Evolutionary conservation across 64 coral and sea anemone genomes (phyloP), one percentile per base, ranked within the genome.

Genomic region (Actinia tenebrosa): DNA sequence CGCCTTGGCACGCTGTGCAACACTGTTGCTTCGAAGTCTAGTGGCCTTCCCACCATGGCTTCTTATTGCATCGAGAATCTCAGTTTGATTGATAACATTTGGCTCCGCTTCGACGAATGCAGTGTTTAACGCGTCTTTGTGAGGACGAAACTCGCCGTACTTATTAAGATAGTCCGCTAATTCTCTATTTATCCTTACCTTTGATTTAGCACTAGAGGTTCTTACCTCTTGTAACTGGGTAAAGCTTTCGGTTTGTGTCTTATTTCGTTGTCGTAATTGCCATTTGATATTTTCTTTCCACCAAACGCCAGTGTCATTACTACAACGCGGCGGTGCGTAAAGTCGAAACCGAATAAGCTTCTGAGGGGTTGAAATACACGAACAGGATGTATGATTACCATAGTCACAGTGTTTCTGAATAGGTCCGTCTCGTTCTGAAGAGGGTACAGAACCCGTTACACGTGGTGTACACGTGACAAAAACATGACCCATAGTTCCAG

Each of bases 141-240:
- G 88, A 26, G 46, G 79, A 3, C 91, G 79, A 42, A 96, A 84
- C 53, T 96, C 91, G 2, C 64, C 77, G 6, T 78, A 86, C 59
- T 78, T 96, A 80, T 96, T 96, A 11, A 96, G 86, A 93, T 92
- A 96, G 60, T 96, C 88, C 44, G 88, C 94, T 15, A 96, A 43
- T 26, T 87, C 91, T 78, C 77, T 83, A 27, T 96, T 96, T 22
- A 96, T 96, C 84, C 69, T 87, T 7, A 96, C 82, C 83, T 84
- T 90, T 10, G 83, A 13, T 75, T 75, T 75, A 30, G 23, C 26
- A 10, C 11, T 75, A 30, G n/a, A n/a, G n/a, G 69, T 75, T 75
- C 11, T 75, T 10, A 75, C 69, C 42, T 75, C 69, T 75, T 26
- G 69, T 54, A 97, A 86, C 19, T 97, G 88, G 25, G 46, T 62